phyloP scores from a whole-genome alignment of 2,888 invertebrate species.

The Hermodice carunculata region DNA sequence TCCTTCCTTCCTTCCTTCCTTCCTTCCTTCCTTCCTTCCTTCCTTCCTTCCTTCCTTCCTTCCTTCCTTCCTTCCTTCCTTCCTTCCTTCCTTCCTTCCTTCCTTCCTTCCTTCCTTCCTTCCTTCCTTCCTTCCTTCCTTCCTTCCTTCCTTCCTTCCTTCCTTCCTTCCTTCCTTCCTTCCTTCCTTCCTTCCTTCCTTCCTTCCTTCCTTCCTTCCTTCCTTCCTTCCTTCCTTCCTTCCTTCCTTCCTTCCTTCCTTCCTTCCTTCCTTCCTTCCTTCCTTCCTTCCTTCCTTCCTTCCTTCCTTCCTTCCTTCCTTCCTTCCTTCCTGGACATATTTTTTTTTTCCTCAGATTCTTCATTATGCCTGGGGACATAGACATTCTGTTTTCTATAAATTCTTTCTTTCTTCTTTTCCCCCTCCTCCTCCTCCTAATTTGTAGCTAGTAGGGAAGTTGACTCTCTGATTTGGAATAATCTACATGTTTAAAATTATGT shows the following conservation, averaged over 20 bases:
- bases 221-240: slow-evolving; percentile 18
- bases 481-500: too few species aligned
- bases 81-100: neutral
- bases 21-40: too few species aligned
- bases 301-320: neutral
- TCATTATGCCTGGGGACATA: too few species aligned
- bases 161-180: slow-evolving; percentile 19
- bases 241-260: slow-evolving; percentile 19
- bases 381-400: too few species aligned
- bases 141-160: slow-evolving; percentile 17
- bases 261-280: slow-evolving; percentile 10
- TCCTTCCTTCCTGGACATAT: slow-evolving; percentile 2
- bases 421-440: too few species aligned
- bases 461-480: too few species aligned
- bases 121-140: slow-evolving; percentile 20
- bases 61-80: too few species aligned
- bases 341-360: too few species aligned
- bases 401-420: too few species aligned
- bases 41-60: too few species aligned
- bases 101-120: slow-evolving; percentile 8
- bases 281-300: slow-evolving; percentile 5
- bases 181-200: slow-evolving; percentile 21
- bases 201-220: slow-evolving; percentile 18
- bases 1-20: too few species aligned
- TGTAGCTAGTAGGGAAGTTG: too few species aligned